Evolutionary conservation across 2,888 invertebrate species (phyloP), one percentile per base, ranked within the genome.

Genomic region (Salpingus planirostris): DNA sequence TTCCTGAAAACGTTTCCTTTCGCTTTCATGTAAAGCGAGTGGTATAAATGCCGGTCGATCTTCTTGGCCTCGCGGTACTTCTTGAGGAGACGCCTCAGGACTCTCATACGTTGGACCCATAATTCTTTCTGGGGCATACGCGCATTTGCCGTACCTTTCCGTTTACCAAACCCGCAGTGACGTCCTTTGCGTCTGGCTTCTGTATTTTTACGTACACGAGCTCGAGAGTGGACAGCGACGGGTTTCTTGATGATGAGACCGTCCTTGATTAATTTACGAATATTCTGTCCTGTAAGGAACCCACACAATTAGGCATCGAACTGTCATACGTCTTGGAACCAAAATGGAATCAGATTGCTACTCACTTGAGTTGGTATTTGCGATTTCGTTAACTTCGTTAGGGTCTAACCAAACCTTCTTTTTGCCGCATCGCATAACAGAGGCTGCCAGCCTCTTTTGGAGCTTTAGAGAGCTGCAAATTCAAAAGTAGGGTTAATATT

Each of bases 341-440:
- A n/a, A n/a, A n/a, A n/a, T n/a, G 24, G 10, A 10, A 24, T 6
- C 8, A 24, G 14, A n/a, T n/a, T n/a, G n/a, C n/a, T 5, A 24
- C 31, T 15, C 12, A 93, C 97, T 76, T 49, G 97, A 97, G 66
- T 98, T 99, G 51, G 98, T 97, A 67, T 97, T 97, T 48, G 95
- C 90, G 62, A 98, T 98, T 75, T 99, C 98, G 68, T 92, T 95
- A 60, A 92, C 92, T 80, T 99, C 98, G 74, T 98, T 99, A 30
- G 98, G 98, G 77, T 99, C 98, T 65, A 99, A 77, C 98, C 98
- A 99, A 42, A 97, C 95, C 70, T 98, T 98, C 67, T 96, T 96
- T 73, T 88, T 91, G 62, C 98, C 97, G 70, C 97, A 98, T 80
- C 95, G 77, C 80, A 98, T 85, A 57, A 98, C 97, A 60, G 93